Conservation (phyloP, 2,888 invertebrate genomes). For the Ectemnius continuus region DNA sequence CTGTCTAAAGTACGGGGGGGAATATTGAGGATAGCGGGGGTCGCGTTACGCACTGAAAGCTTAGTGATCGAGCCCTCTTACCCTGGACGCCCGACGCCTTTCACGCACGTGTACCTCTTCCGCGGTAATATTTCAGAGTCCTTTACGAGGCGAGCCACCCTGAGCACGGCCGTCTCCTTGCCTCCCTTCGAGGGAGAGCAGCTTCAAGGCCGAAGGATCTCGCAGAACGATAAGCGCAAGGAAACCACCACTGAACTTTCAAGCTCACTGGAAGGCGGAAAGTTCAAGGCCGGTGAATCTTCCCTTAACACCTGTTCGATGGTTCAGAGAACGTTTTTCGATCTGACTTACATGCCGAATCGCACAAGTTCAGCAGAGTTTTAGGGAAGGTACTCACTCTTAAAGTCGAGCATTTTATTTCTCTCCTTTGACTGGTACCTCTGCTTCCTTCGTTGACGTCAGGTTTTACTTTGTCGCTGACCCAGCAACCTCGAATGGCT, state of each 20-base stretch:
- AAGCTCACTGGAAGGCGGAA: constrained; percentile 24
- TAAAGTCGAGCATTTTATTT: constrained; percentile 27
- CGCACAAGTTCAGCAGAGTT: background rate
- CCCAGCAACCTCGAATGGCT: constrained; percentile 44
- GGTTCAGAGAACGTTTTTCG: background rate
- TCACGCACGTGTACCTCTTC: constrained; percentile 11
- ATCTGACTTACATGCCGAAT: background rate
- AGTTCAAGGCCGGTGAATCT: constrained; percentile 34
- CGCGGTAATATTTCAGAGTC: constrained; percentile 19
- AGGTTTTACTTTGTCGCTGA: constrained; percentile 34
- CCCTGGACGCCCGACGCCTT: background rate
- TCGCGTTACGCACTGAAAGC: background rate
- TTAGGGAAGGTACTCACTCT: constrained; percentile 4
- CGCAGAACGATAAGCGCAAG: background rate
- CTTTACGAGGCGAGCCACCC: background rate
- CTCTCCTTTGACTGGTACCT: background rate
- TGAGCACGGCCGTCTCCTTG: background rate
- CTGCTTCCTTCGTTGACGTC: constrained; percentile 10
- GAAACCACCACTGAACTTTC: constrained; percentile 28
- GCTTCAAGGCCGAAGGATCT: constrained; percentile 11
- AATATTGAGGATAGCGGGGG: background rate
- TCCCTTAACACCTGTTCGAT: constrained; percentile 8
- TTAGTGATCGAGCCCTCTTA: background rate
- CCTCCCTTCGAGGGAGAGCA: too few relatives aligned
- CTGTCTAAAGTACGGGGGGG: background rate